Conservation (phyloP, 2,113 vertebrate genomes). For the Tinamus guttatus region DNA sequence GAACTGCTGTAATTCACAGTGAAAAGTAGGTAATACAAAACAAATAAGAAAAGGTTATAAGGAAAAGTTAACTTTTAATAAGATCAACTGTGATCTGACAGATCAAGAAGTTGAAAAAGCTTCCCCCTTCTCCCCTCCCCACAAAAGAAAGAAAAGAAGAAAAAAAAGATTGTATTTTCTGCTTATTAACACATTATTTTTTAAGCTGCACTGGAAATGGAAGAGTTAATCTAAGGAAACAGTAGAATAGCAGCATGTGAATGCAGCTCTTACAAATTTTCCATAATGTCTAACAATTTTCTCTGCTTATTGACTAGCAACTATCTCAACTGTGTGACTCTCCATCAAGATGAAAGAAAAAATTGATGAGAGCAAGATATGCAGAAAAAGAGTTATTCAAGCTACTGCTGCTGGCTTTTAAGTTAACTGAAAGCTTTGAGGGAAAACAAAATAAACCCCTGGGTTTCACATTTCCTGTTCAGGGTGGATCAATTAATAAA, state of each 20-base stretch:
- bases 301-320: background rate
- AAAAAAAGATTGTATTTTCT: background rate
- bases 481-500: background rate
- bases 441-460: background rate
- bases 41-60: background rate
- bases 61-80: background rate
- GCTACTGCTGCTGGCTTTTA: background rate
- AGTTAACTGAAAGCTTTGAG: background rate
- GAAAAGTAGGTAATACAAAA: background rate
- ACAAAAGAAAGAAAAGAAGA: background rate
- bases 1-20: background rate
- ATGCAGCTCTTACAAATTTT: background rate
- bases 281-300: background rate
- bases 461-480: background rate
- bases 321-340: background rate
- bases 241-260: background rate
- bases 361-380: background rate
- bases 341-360: background rate
- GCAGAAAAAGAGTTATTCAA: background rate
- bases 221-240: background rate
- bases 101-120: background rate
- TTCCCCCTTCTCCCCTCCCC: background rate
- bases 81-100: background rate
- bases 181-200: background rate
- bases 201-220: background rate